phyloP scores from a whole-genome alignment of 2,888 invertebrate genomes.

The Plagodis pulveraria region DNA sequence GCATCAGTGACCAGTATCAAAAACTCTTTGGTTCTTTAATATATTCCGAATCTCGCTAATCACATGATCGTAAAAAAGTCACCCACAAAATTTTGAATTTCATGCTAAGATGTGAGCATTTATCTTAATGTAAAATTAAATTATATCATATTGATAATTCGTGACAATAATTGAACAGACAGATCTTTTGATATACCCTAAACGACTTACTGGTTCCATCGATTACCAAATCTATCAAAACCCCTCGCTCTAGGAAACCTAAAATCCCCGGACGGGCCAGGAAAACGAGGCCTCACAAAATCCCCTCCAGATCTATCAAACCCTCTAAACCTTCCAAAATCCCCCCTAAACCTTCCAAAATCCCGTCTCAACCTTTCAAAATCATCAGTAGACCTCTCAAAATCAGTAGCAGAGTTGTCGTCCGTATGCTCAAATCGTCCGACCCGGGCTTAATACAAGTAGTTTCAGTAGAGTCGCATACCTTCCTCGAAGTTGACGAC shows the following conservation, averaged over 20 bases:
- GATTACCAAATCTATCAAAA: neutral
- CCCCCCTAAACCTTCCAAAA: slow-evolving; percentile 14
- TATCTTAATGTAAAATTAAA: too few species aligned
- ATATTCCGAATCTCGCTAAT: too few species aligned
- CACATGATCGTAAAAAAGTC: too few species aligned
- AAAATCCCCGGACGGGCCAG: neutral
- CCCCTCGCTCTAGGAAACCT: neutral
- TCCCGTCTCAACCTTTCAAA: slow-evolving; percentile 4
- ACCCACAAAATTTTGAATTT: too few species aligned
- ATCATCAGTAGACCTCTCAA: neutral
- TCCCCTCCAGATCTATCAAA: slow-evolving; percentile 12
- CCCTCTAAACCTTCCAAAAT: slow-evolving; percentile 12
- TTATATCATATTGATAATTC: too few species aligned
- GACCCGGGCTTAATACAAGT: slow-evolving; percentile 66
- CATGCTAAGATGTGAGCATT: too few species aligned
- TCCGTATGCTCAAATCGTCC: slow-evolving; percentile 53
- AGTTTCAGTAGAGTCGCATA: slow-evolving; percentile 90
- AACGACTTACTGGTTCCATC: slow-evolving; percentile 7
- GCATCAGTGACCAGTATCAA: too few species aligned
- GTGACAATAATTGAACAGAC: slow-evolving; percentile 1
- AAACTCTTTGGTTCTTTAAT: too few species aligned
- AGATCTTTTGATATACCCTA: slow-evolving; percentile 3
- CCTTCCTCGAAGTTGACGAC: slow-evolving; percentile 93
- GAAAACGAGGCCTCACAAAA: neutral
- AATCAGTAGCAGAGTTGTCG: neutral